Conservation (phyloP, 2,797 vertebrate genomes). For the Platyrinchus mystaceus region DNA sequence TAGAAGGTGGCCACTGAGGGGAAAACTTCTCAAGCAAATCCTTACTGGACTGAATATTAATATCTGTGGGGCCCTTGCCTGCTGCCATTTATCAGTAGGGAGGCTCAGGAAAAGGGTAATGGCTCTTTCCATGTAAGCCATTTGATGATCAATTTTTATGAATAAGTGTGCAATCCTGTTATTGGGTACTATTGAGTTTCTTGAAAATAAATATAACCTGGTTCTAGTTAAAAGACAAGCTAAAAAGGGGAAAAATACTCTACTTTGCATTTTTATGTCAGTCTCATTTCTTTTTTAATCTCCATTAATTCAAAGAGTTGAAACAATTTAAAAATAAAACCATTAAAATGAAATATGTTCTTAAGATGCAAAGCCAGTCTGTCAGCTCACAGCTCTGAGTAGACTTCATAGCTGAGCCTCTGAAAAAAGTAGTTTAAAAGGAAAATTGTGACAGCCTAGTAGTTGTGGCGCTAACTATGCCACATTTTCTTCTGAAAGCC, state of each 20-base stretch:
- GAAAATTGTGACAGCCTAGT: not conserved
- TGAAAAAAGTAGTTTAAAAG: not conserved
- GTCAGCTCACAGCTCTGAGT: not conserved
- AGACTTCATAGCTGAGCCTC: not conserved
- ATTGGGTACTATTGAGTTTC: not conserved
- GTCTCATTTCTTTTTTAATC: not conserved
- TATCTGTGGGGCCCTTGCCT: not conserved
- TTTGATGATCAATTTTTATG: not conserved
- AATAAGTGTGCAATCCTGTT: not conserved
- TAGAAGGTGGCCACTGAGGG: not conserved
- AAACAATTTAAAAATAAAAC: slow-evolving; percentile 49
- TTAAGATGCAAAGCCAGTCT: not conserved
- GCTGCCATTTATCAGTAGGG: not conserved
- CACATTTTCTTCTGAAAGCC: not conserved
- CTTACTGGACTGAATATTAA: not conserved
- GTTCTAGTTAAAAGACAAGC: not conserved
- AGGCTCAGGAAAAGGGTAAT: not conserved
- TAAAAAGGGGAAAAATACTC: not conserved
- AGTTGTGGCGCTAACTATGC: not conserved
- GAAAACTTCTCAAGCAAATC: not conserved
- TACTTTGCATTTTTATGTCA: not conserved
- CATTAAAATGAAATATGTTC: slow-evolving; percentile 22
- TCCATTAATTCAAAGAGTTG: slow-evolving; percentile 36
- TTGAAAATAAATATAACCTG: not conserved
- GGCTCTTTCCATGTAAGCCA: not conserved